Evolutionary conservation across 1,140 invertebrate genomes (phyloP).

Genomic region (Drosophila pallidifrons): DNA sequence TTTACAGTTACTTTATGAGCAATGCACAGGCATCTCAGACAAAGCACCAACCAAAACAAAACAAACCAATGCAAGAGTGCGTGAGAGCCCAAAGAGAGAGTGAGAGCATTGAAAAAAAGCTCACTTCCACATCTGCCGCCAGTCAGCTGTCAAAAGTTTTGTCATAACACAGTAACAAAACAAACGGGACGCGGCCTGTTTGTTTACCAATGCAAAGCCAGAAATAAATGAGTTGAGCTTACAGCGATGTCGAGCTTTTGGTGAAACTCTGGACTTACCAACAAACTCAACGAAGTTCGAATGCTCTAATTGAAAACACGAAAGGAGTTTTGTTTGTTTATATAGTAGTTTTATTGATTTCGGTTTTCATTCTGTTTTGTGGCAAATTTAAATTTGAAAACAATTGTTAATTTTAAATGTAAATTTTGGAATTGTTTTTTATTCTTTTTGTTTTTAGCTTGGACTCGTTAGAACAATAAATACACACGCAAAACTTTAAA

Average conservation of each 20-base stretch:
- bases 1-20: constrained; percentile 41
- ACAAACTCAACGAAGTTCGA: background rate
- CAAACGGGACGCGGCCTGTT: constrained; percentile 31
- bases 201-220: constrained; percentile 58
- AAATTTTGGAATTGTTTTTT: constrained; percentile 51
- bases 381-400: constrained; percentile 74
- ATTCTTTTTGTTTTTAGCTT: constrained; percentile 28
- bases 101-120: constrained; percentile 51
- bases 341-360: constrained; percentile 79
- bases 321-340: constrained; percentile 33
- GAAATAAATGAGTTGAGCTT: constrained; percentile 39
- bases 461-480: constrained; percentile 72
- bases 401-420: constrained; percentile 65
- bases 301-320: background rate
- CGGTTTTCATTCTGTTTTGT: constrained; percentile 56
- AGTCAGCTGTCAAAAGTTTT: constrained; percentile 69
- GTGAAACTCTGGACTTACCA: background rate
- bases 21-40: constrained; percentile 37
- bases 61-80: constrained; percentile 61
- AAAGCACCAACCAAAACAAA: constrained; percentile 61
- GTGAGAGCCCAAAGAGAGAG: background rate
- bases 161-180: constrained; percentile 14
- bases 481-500: constrained; percentile 72
- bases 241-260: background rate
- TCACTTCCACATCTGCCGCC: constrained; percentile 17